A percentile compares a stretch with the other conserved stretches of the same genome.
Conservation (phyloP, 2,888 invertebrate genomes). For the Emmelina monodactyla region DNA sequence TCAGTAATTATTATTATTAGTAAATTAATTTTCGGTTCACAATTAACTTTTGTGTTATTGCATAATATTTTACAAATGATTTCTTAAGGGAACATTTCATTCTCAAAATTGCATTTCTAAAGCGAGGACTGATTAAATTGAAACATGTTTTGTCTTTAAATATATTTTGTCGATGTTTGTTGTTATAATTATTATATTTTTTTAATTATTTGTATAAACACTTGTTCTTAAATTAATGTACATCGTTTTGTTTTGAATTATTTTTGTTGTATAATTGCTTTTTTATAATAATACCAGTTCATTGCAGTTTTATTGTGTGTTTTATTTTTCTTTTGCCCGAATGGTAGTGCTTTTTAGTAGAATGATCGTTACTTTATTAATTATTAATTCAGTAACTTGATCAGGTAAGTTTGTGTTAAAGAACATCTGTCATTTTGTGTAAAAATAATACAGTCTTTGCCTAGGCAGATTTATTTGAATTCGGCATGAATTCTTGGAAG, state of each 20-base stretch:
- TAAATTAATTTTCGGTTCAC: constrained; percentile 23
- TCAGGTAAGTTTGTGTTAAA: no score
- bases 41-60: constrained; percentile 36
- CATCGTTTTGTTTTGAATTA: constrained; percentile 79
- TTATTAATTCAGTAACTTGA: no score
- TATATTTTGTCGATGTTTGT: constrained; percentile 68
- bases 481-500: no score
- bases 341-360: constrained; percentile 28
- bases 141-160: constrained; percentile 65
- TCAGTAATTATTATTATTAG: constrained; percentile 27
- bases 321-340: constrained; percentile 62
- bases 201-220: constrained; percentile 75
- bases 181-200: constrained; percentile 70
- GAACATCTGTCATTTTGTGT: no score
- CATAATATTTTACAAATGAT: constrained; percentile 54
- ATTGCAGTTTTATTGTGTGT: constrained; percentile 73
- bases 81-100: constrained; percentile 45
- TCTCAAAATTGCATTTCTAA: constrained; percentile 64
- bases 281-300: constrained; percentile 78
- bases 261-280: constrained; percentile 80
- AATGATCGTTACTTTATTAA: no score
- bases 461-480: no score
- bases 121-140: constrained; percentile 61
- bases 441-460: no score
- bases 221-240: constrained; percentile 80